Conservation (phyloP, 2,888 invertebrate genomes). For the Spodoptera exigua region DNA sequence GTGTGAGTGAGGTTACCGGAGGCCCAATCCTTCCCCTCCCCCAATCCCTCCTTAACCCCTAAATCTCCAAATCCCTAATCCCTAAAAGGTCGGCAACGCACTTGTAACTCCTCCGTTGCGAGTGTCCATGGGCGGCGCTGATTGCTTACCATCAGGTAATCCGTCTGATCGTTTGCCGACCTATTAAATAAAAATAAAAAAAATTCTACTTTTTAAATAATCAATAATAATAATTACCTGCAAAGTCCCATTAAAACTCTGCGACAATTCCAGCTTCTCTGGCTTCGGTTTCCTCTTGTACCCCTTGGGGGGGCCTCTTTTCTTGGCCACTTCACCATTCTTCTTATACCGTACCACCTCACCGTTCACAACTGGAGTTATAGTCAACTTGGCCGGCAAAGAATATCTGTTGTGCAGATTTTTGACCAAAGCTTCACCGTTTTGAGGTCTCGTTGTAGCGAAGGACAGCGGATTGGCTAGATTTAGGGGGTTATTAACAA, state of each 20-base stretch:
- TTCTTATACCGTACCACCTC: conserved; percentile 83
- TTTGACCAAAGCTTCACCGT: conserved; percentile 76
- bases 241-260: conserved; percentile 72
- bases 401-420: conserved; percentile 78
- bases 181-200: too few relatives aligned
- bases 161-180: too few relatives aligned
- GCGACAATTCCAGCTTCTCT: conserved; percentile 76
- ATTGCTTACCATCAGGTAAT: too few relatives aligned
- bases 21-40: too few relatives aligned
- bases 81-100: too few relatives aligned
- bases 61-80: too few relatives aligned
- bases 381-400: conserved; percentile 78
- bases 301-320: conserved; percentile 83
- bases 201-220: too few relatives aligned
- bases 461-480: conserved; percentile 80
- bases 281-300: conserved; percentile 83
- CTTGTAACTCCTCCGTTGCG: too few relatives aligned
- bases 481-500: conserved; percentile 83
- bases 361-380: conserved; percentile 76
- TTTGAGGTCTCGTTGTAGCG: conserved; percentile 65
- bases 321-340: conserved; percentile 84
- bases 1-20: too few relatives aligned
- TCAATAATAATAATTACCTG: conserved; percentile 65
- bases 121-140: too few relatives aligned
- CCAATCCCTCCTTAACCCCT: too few relatives aligned